Base-by-base conservation (phyloP, 2,113 vertebrate genomes). In the Prochilodus magdalenae region DNA sequence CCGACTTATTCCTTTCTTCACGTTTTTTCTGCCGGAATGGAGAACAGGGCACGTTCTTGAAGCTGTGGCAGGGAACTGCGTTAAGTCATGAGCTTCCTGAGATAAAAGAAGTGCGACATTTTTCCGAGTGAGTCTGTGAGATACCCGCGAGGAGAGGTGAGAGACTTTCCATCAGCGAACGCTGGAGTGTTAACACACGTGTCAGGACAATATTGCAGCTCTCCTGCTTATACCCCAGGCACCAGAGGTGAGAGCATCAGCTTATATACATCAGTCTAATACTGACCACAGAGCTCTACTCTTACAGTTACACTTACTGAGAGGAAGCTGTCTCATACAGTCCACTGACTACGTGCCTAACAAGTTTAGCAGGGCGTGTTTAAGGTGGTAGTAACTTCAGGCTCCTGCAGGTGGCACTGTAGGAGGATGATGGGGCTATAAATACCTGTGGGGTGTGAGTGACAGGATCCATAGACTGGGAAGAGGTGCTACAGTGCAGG, bases 121-220 rank as follows among this genome's bases (percentile, higher is more conserved):
- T 69, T 30, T 44, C 53, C 51, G 22, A 69, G 49, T 0, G n/a
- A 78, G 53, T 69, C 53, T 30, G 77, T 62, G n/a, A 75, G 36
- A 79, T 79, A 30, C 57, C 57, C 29, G 30, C 0, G 63, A 49
- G 59, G 40, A 2, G 12, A 26, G 72, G 78, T 80, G 83, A 76
- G 29, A 80, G 72, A 80, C 66, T 65, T 63, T 81, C 62, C 33
- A 67, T 80, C 73, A 76, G 73, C 44, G 27, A 65, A 72, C 71
- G 3, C 55, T 24, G 5, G 53, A 75, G 71, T 11, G 73, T 30
- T 11, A 76, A 49, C 53, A 79, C 36, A 79, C 6, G 15, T 70
- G 66, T 84, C 69, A 53, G 57, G 57, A 22, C 69, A 75, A n/a
- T 76, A 62, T 85, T 82, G 85, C 73, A 78, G 62, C 29, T 47